Evolutionary conservation across 2,113 vertebrate genomes (phyloP).

Genomic region (Oreochromis tanganicae): DNA sequence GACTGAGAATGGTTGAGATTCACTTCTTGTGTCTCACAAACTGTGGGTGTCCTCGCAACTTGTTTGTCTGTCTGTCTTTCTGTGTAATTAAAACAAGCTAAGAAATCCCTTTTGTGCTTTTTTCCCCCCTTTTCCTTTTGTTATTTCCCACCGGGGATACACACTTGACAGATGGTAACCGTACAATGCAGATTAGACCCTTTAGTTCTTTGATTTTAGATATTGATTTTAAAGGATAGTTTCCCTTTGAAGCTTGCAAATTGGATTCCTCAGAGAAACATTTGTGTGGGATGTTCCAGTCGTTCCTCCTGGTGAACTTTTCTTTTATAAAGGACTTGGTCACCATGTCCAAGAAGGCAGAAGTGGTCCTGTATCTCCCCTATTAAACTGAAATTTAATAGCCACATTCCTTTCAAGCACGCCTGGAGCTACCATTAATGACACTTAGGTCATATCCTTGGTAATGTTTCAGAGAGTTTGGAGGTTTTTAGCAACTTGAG

Average conservation of each 20-base stretch:
- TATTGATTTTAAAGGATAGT: constrained; percentile 10
- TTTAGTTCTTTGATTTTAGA: background rate
- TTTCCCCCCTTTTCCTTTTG: background rate
- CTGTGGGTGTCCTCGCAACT: background rate
- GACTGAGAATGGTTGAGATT: background rate
- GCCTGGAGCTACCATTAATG: background rate
- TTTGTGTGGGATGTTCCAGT: background rate
- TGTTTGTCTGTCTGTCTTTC: background rate
- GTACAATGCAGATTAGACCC: background rate
- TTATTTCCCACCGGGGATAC: background rate
- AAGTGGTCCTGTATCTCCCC: background rate
- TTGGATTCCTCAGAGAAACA: constrained; percentile 12
- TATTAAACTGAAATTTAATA: background rate
- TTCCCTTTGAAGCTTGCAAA: constrained; percentile 12
- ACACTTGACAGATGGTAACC: background rate
- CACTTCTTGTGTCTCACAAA: background rate
- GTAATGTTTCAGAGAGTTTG: background rate
- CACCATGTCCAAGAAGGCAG: background rate
- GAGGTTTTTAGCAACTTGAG: background rate
- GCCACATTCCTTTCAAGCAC: background rate
- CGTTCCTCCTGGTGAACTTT: background rate
- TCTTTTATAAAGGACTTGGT: background rate
- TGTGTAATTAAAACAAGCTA: background rate
- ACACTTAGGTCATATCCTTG: background rate
- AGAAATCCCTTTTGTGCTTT: background rate